Base-by-base conservation (phyloP, 1,140 invertebrate genomes). In the Sycobia sp. region DNA sequence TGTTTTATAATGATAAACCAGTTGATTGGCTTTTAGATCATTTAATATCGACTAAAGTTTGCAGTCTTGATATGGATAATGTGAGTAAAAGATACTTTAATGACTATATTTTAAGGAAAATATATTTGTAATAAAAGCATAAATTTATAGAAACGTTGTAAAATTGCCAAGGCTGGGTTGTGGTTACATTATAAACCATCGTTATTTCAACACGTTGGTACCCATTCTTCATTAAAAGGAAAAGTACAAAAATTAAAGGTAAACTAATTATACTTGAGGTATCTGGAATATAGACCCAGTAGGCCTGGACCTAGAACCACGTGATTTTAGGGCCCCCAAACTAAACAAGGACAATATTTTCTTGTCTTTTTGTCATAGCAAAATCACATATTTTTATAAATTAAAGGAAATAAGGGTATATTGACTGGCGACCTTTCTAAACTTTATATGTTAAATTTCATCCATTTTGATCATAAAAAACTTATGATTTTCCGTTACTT, bases 221-320 rank as follows among this genome's bases (percentile, higher is more conserved):
- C 92, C 7, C 94, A 96, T 75, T 98, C 96, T 0, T 98, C 96
- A 0, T 83, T 99, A 1, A 95, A 92, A 79, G 96, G 96, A 63
- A 99, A 99, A 86, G 91, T 97, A 49, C 96, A 98, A 75, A 97
- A 96, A 81, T 82, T 98, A 0, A 96, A 97, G 87, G 94, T 94
- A 84, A 70, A 71, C 50, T 63, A 18, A 29, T n/a, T n/a, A n/a
- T n/a, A n/a, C n/a, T n/a, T n/a, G n/a, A n/a, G n/a, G n/a, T n/a
- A n/a, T n/a, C n/a, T n/a, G n/a, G n/a, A n/a, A n/a, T n/a, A n/a
- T n/a, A n/a, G n/a, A n/a, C n/a, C n/a, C n/a, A n/a, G n/a, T n/a
- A n/a, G n/a, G n/a, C n/a, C n/a, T n/a, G n/a, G n/a, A n/a, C n/a
- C n/a, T n/a, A n/a, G n/a, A n/a, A n/a, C n/a, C n/a, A n/a, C n/a